These are phyloP conservation scores for Larimichthys polyactis DNA, from an alignment of 2,113 vertebrate species.

Conservation along the genomic window DNA sequence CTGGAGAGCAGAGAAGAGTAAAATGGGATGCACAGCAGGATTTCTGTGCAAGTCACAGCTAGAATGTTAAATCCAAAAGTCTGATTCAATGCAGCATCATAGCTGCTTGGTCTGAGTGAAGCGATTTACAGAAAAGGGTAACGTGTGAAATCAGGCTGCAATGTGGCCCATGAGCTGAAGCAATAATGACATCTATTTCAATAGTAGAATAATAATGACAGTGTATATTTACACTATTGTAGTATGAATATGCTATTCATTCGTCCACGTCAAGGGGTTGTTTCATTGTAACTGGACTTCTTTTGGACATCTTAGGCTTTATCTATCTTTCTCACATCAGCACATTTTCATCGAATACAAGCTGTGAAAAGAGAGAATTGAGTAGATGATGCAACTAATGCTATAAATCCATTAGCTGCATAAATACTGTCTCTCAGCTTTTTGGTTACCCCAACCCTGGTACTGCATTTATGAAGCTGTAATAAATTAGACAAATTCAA, in stretches of 20 bases:
- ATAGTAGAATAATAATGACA: not conserved
- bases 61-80: not conserved
- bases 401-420: constrained; percentile 8
- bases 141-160: not conserved
- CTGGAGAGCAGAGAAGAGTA: not conserved
- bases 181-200: not conserved
- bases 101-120: not conserved
- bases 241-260: not conserved
- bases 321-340: too few species aligned
- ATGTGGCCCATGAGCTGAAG: not conserved
- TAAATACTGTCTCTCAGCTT: not conserved
- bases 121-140: not conserved
- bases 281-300: too few species aligned
- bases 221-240: not conserved
- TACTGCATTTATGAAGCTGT: not conserved
- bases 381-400: not conserved
- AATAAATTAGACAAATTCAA: not conserved
- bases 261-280: not conserved
- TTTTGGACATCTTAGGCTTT: too few species aligned
- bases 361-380: too few species aligned
- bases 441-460: not conserved
- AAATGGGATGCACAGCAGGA: not conserved
- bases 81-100: not conserved
- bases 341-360: too few species aligned
- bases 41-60: not conserved